phyloP scores from a whole-genome alignment of 1,140 invertebrate genomes.

The Diachasmimorpha longicaudata region DNA sequence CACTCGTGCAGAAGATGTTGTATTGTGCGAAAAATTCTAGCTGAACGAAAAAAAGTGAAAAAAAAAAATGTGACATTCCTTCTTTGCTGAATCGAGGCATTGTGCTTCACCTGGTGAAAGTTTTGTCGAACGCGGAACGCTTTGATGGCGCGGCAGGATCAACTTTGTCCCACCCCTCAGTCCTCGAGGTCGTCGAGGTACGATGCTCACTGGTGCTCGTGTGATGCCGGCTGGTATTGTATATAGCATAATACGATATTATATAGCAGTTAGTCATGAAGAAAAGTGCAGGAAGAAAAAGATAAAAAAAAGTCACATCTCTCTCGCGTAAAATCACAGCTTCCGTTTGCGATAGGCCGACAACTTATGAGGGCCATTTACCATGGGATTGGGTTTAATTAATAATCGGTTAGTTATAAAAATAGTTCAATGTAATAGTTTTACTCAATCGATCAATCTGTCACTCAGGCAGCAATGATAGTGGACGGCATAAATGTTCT shows the following conservation, averaged over 20 bases:
- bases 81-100: slow-evolving; percentile 25
- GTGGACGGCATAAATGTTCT: not conserved
- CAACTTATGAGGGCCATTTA: not conserved
- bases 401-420: too few relatives aligned
- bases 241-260: slow-evolving; percentile 21
- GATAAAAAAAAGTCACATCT: slow-evolving; percentile 35
- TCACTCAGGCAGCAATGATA: not conserved
- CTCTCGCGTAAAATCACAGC: slow-evolving; percentile 16
- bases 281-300: slow-evolving; percentile 37
- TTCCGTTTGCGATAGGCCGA: not conserved
- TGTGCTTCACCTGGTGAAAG: slow-evolving; percentile 59
- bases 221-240: slow-evolving; percentile 57
- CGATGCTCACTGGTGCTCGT: slow-evolving; percentile 59
- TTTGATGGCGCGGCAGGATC: slow-evolving; percentile 50
- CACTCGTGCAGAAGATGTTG: too few relatives aligned
- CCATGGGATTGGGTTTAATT: too few relatives aligned
- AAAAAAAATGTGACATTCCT: slow-evolving; percentile 20
- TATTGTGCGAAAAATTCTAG: not conserved
- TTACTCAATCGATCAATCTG: not conserved
- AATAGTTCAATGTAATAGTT: not conserved
- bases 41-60: not conserved
- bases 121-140: slow-evolving; percentile 57
- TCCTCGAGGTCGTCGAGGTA: slow-evolving; percentile 59
- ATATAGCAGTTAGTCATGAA: slow-evolving; percentile 47
- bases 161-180: slow-evolving; percentile 54